Evolutionary conservation across 2,888 invertebrate species (phyloP), one percentile per base, ranked within the genome.

Genomic region (Eurois occulta): DNA sequence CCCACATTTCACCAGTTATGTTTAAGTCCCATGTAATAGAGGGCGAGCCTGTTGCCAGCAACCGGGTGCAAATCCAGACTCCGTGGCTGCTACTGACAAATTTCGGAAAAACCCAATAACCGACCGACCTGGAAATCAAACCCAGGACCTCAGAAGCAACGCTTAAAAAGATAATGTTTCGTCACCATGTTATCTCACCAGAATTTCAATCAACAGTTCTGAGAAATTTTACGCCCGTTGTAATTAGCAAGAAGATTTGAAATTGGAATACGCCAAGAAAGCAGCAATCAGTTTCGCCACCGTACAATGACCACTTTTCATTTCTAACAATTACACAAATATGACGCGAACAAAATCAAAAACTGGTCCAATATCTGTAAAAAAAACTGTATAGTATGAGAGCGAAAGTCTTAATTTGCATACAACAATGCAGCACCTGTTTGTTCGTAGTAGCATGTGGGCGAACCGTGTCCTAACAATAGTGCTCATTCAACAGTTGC

Each of bases 341-440:
- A 72, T 66, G 58, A 62, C 48, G 16, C 68, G 67, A 86, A 78
- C 46, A 77, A 67, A 73, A 80, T 86, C 78, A 80, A 77, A 81
- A 84, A 86, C 80, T 77, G 71, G 74, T 73, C 79, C 85, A 76
- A 83, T 90, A 88, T 85, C 86, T 88, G 92, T 92, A 93, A 94
- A 95, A 94, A 95, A 94, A 95, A 93, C 90, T 90, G 90, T 92
- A 93, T 89, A 92, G 92, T 88, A 88, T 81, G 94, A 96, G 92
- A 96, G 94, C 92, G 96, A 96, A 95, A 96, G 96, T 95, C 84
- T 92, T 95, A 95, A 96, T 96, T 96, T 96, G 96, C 96, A 96
- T 96, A 94, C 92, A 95, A 96, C 96, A 96, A 96, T 96, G 95
- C 94, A 93, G 92, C 96, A 96, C 96, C 96, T 96, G 96, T 94